Evolutionary conservation across 1,140 invertebrate species (phyloP).

Genomic region (Portunus trituberculatus): DNA sequence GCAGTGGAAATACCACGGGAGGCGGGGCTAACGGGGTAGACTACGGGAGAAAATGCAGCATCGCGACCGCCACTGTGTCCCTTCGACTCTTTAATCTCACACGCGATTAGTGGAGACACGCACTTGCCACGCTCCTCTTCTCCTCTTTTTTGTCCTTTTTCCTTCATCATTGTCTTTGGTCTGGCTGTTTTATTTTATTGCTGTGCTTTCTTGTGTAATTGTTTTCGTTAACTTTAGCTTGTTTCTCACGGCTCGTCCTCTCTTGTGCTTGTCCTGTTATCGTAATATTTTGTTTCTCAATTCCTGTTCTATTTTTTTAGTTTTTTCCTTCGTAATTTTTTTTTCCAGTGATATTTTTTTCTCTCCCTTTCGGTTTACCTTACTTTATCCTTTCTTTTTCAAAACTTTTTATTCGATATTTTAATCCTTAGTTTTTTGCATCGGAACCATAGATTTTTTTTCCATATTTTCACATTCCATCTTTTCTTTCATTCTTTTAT

Average conservation of each 20-base stretch:
- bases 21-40: background rate
- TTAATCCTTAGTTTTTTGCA: too few species aligned
- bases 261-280: background rate
- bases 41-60: background rate
- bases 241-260: too few species aligned
- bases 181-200: background rate
- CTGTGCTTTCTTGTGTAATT: background rate
- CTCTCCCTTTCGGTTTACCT: too few species aligned
- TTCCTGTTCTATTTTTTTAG: background rate
- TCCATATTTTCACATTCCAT: too few species aligned
- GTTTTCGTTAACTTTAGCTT: background rate
- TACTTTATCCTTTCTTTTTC: too few species aligned
- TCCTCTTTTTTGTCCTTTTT: background rate
- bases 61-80: background rate
- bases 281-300: background rate
- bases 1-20: background rate
- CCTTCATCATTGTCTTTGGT: background rate
- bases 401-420: too few species aligned
- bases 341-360: too few species aligned
- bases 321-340: background rate
- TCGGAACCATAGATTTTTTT: too few species aligned
- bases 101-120: background rate
- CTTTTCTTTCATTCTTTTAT: too few species aligned
- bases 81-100: background rate
- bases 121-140: background rate